Evolutionary conservation across 1,140 invertebrate genomes (phyloP).

Genomic region (Bombus superbus): DNA sequence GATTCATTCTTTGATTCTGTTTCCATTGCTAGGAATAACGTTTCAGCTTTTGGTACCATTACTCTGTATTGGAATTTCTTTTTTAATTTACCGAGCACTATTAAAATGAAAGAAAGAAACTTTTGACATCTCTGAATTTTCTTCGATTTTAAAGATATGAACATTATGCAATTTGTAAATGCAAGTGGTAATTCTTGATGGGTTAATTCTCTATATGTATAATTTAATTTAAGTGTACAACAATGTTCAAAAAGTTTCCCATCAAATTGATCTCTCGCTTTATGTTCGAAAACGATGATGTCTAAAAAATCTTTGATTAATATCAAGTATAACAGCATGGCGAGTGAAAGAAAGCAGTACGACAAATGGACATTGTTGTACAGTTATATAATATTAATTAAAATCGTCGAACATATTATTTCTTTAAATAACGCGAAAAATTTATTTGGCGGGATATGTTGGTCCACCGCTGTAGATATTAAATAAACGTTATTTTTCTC

Average conservation of each 20-base stretch:
- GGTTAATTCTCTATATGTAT: too few relatives aligned
- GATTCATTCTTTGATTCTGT: slow-evolving; percentile 14
- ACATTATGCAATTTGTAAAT: too few relatives aligned
- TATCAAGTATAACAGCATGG: not conserved
- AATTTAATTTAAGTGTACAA: too few relatives aligned
- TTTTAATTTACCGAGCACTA: slow-evolving; percentile 63
- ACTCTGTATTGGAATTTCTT: slow-evolving; percentile 70
- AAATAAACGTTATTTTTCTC: too few relatives aligned
- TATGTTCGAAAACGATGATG: too few relatives aligned
- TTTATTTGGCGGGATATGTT: too few relatives aligned
- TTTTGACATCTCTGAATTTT: not conserved
- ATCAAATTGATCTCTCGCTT: too few relatives aligned
- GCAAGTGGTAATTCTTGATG: too few relatives aligned
- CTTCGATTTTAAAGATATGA: too few relatives aligned
- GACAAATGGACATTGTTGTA: not conserved
- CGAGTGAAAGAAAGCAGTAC: not conserved
- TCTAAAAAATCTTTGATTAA: not conserved
- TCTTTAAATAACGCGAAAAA: not conserved
- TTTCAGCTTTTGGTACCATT: slow-evolving; percentile 70
- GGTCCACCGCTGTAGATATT: too few relatives aligned
- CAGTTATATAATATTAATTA: not conserved
- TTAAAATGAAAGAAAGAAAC: not conserved
- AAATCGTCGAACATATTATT: not conserved
- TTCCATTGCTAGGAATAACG: slow-evolving; percentile 73
- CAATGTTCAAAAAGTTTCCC: too few relatives aligned